Conservation (phyloP, 1,140 invertebrate species). For the Periplaneta americana region DNA sequence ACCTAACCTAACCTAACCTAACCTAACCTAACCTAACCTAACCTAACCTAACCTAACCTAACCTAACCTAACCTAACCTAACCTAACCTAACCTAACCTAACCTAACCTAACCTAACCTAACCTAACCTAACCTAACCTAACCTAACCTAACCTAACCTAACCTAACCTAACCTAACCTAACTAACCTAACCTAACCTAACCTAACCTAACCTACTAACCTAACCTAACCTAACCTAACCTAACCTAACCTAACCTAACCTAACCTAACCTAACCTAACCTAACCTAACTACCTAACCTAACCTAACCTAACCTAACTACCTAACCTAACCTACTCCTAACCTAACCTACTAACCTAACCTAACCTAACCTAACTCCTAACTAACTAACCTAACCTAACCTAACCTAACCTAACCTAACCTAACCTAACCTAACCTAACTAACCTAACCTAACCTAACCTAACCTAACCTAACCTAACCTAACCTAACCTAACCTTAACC, state of each 20-base stretch:
- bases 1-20: too few relatives aligned
- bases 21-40: too few relatives aligned
- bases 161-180: conserved; percentile 19
- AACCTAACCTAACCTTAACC: conserved; percentile 23
- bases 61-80: too few relatives aligned
- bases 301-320: conserved; percentile 24
- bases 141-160: conserved; percentile 21
- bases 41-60: too few relatives aligned
- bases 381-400: conserved; percentile 21
- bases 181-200: conserved; percentile 11
- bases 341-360: conserved; percentile 7
- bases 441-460: conserved; percentile 18
- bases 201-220: conserved; percentile 8
- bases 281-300: conserved; percentile 23
- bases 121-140: conserved; percentile 18
- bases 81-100: too few relatives aligned
- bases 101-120: conserved; percentile 22
- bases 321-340: conserved; percentile 16
- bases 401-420: conserved; percentile 21
- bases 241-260: conserved; percentile 20
- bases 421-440: conserved; percentile 19
- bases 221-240: conserved; percentile 21
- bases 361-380: conserved; percentile 1
- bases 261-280: conserved; percentile 21
- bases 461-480: conserved; percentile 24